phyloP scores from a whole-genome alignment of 2,797 vertebrate species.

The Dendrocincla fuliginosa region DNA sequence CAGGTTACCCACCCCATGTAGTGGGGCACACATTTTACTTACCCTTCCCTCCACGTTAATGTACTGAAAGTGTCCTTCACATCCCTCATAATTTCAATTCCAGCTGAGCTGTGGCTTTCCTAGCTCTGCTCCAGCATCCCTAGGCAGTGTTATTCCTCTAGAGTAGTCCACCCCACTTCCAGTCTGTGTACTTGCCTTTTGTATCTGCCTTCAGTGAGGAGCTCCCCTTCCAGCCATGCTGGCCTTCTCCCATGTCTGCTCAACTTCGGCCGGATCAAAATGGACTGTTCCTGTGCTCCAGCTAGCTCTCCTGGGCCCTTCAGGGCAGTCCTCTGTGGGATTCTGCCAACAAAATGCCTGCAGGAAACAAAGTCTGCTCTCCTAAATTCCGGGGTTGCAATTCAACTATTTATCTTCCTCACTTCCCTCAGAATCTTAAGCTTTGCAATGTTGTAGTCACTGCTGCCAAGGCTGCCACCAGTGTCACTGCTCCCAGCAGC shows the following conservation, averaged over 20 bases:
- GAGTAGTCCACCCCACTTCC: neutral
- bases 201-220: neutral
- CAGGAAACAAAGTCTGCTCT: neutral
- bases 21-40: neutral
- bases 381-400: neutral
- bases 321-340: neutral
- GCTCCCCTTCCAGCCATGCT: neutral
- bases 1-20: neutral
- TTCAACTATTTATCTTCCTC: neutral
- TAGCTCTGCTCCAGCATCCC: neutral
- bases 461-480: conserved; percentile 26
- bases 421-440: neutral
- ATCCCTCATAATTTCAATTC: neutral
- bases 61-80: neutral
- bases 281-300: neutral
- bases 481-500: neutral
- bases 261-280: neutral
- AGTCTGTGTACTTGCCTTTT: neutral
- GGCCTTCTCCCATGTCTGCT: neutral
- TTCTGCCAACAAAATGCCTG: neutral
- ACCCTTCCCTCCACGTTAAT: neutral
- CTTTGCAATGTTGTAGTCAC: neutral
- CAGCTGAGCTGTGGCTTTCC: neutral
- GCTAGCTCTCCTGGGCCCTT: neutral
- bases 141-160: neutral